Evolutionary conservation across 2,797 vertebrate species (phyloP).

Genomic region (Luscinia luscinia): DNA sequence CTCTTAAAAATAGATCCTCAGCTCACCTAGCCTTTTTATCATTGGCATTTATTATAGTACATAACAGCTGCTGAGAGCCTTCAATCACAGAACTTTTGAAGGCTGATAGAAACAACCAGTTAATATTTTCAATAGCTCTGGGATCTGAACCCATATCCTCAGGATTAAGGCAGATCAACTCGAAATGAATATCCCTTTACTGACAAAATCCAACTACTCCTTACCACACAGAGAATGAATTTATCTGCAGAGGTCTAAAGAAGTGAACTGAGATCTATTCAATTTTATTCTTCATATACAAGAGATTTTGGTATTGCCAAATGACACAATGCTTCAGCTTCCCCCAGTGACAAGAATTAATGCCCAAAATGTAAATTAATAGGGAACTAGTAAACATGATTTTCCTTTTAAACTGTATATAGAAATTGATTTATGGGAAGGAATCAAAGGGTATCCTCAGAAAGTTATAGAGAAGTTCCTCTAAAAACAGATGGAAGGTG

Average conservation of each 20-base stretch:
- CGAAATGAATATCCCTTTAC: constrained; percentile 16
- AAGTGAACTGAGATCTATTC: neutral
- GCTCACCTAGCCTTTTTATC: neutral
- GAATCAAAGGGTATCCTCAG: neutral
- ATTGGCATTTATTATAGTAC: constrained; percentile 28
- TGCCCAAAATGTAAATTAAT: neutral
- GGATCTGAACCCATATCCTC: constrained; percentile 44
- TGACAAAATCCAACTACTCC: neutral
- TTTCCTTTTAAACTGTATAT: neutral
- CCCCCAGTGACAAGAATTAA: neutral
- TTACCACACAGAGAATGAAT: neutral
- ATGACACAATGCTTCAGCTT: neutral
- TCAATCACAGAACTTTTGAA: constrained; percentile 31
- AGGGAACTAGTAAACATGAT: neutral
- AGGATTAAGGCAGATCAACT: constrained; percentile 66
- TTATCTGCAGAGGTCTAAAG: neutral
- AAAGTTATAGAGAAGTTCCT: neutral
- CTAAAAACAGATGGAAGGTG: neutral
- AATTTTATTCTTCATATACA: neutral
- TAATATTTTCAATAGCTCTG: constrained; percentile 26
- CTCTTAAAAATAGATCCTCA: neutral
- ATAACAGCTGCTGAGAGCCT: constrained; percentile 56
- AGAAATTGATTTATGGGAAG: neutral
- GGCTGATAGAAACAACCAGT: constrained; percentile 22
- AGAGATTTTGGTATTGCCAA: neutral